Evolutionary conservation across 1,140 invertebrate genomes (phyloP).

Genomic region (Augochlora pura): DNA sequence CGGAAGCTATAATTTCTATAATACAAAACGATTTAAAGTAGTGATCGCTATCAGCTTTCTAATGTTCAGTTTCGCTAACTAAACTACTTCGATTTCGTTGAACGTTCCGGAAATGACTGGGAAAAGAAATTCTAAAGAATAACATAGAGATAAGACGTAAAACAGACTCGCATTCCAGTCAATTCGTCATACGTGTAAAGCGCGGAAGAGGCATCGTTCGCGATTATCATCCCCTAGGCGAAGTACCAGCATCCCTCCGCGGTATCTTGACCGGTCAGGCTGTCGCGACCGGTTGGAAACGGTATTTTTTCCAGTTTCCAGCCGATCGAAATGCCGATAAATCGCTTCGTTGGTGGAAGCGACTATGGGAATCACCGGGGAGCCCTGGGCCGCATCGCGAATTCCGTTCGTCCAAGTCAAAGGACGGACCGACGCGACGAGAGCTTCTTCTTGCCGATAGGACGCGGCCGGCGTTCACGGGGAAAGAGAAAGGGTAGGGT

Average conservation of each 20-base stretch:
- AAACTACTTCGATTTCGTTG: no score
- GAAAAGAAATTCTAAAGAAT: no score
- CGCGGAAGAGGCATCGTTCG: no score
- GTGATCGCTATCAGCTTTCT: no score
- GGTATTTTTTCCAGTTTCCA: constrained; percentile 15
- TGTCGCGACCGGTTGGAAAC: background rate
- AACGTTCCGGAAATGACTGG: no score
- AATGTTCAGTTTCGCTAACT: no score
- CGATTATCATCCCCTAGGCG: background rate
- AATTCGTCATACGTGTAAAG: no score
- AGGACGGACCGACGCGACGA: constrained; percentile 59
- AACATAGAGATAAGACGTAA: no score
- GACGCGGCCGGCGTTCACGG: background rate
- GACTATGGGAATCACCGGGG: constrained; percentile 35
- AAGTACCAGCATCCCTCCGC: background rate
- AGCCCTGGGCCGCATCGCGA: constrained; percentile 26
- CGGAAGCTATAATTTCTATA: no score
- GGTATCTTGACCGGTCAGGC: background rate
- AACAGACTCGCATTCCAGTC: no score
- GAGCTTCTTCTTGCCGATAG: constrained; percentile 35
- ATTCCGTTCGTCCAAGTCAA: constrained; percentile 57
- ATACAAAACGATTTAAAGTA: no score
- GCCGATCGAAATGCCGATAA: constrained; percentile 40
- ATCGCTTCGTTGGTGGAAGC: constrained; percentile 20
- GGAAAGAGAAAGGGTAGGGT: constrained; percentile 23